Conservation (phyloP, 2,797 vertebrate species). For the Thaleichthys pacificus region DNA sequence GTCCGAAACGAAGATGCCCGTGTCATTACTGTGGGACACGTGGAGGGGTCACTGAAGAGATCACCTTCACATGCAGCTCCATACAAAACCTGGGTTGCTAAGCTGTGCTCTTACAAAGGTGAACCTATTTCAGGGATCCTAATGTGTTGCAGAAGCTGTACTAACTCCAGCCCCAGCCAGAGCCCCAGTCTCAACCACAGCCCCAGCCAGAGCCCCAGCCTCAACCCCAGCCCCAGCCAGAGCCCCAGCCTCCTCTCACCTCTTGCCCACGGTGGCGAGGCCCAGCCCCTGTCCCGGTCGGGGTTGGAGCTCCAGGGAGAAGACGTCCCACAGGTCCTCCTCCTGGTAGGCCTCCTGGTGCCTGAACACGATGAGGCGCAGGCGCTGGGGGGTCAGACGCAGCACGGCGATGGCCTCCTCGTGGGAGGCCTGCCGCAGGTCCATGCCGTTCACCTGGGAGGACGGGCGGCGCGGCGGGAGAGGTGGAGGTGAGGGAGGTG, state of each 20-base stretch:
- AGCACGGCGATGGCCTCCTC: slow-evolving; percentile 94
- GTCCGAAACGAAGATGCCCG: slow-evolving; percentile 94
- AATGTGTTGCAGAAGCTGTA: slow-evolving; percentile 10
- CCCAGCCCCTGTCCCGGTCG: slow-evolving; percentile 84
- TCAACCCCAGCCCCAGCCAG: no score
- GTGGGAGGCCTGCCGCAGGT: slow-evolving; percentile 90
- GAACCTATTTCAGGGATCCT: no score
- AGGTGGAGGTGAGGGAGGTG: not conserved
- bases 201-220: not conserved
- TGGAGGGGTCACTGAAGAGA: slow-evolving; percentile 15
- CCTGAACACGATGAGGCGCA: slow-evolving; percentile 85
- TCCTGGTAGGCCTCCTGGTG: slow-evolving; percentile 85
- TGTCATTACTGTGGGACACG: slow-evolving; percentile 82
- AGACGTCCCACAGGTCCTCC: slow-evolving; percentile 87
- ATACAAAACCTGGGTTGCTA: no score
- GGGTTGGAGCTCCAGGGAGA: slow-evolving; percentile 84
- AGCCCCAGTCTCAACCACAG: not conserved
- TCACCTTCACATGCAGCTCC: slow-evolving; percentile 1
- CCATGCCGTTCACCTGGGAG: slow-evolving; percentile 89
- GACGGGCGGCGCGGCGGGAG: not conserved
- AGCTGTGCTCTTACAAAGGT: no score
- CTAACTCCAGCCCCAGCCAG: not conserved
- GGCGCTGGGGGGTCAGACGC: slow-evolving; percentile 87
- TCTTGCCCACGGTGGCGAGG: slow-evolving; percentile 90
- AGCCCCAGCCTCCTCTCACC: slow-evolving; percentile 67